These are phyloP conservation scores for Xylophagus ater DNA, from an alignment of 2,888 invertebrate species.

Conservation along the genomic window DNA sequence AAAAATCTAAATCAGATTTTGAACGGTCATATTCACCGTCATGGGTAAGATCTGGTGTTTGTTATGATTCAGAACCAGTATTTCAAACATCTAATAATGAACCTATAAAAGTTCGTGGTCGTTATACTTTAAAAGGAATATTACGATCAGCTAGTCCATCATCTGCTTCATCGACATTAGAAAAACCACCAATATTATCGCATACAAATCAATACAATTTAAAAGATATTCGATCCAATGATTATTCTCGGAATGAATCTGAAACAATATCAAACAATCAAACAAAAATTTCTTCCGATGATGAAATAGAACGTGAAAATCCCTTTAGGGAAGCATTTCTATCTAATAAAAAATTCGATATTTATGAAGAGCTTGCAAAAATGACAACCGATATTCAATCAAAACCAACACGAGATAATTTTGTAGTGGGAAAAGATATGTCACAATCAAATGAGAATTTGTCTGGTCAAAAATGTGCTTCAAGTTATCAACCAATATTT, in stretches of 20 bases:
- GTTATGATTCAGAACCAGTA: constrained; percentile 36
- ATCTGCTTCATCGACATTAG: constrained; percentile 29
- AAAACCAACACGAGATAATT: constrained; percentile 23
- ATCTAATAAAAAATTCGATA: constrained; percentile 24
- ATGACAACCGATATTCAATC: constrained; percentile 12
- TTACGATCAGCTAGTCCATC: constrained; percentile 35
- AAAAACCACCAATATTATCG: constrained; percentile 20
- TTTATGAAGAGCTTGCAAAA: constrained; percentile 34
- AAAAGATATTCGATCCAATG: too few relatives aligned
- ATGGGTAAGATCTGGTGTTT: constrained; percentile 17
- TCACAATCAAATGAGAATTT: constrained; percentile 31
- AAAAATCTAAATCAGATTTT: constrained; percentile 33
- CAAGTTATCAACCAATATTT: constrained; percentile 7
- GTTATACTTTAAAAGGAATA: constrained; percentile 28
- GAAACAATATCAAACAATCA: constrained; percentile 3
- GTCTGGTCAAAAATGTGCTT: constrained; percentile 10
- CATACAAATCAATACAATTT: constrained; percentile 3
- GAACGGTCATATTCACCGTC: constrained; percentile 29
- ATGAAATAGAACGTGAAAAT: constrained; percentile 37
- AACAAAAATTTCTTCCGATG: constrained; percentile 15
- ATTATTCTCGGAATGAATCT: not conserved
- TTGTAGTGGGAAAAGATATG: constrained; percentile 25
- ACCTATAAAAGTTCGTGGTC: constrained; percentile 19
- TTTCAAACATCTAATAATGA: constrained; percentile 18
- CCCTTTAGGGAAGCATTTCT: constrained; percentile 35